These are phyloP conservation scores for Planococcus citri DNA, from an alignment of 1,140 invertebrate species.

Conservation along the genomic window DNA sequence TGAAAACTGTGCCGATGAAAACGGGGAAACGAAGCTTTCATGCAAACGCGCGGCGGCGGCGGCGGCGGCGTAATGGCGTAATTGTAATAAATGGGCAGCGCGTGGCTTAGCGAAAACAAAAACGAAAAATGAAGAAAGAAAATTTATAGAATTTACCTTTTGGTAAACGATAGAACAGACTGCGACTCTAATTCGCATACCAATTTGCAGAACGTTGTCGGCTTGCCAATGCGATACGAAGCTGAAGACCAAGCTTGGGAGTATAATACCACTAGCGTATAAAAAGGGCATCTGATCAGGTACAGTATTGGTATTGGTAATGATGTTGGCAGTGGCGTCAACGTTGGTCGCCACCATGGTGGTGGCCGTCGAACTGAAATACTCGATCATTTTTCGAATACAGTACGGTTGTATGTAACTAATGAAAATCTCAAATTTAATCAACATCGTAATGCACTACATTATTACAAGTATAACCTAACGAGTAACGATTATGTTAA, in stretches of 20 bases:
- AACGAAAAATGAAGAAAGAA: not conserved
- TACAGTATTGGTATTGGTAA: not conserved
- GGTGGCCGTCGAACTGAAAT: not conserved
- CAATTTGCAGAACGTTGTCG: slow-evolving; percentile 41
- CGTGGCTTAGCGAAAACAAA: not conserved
- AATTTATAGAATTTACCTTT: slow-evolving; percentile 37
- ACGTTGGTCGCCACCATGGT: too few relatives aligned
- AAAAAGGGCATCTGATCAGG: too few relatives aligned
- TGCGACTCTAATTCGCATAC: slow-evolving; percentile 45
- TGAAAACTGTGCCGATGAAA: too few relatives aligned
- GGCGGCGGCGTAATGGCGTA: too few relatives aligned
- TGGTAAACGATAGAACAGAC: slow-evolving; percentile 53
- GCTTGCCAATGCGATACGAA: not conserved
- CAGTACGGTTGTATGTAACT: not conserved
- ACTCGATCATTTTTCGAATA: not conserved
- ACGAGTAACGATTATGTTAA: too few relatives aligned
- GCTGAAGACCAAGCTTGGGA: not conserved
- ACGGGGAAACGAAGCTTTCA: too few relatives aligned
- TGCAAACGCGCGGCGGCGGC: too few relatives aligned
- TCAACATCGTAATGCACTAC: not conserved
- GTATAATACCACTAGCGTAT: not conserved
- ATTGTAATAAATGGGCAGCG: too few relatives aligned
- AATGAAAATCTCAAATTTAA: not conserved
- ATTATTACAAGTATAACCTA: not conserved
- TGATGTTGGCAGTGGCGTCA: not conserved